Evolutionary conservation across 2,888 invertebrate genomes (phyloP), one percentile per base, ranked within the genome.

Genomic region (Phorcus lineatus): DNA sequence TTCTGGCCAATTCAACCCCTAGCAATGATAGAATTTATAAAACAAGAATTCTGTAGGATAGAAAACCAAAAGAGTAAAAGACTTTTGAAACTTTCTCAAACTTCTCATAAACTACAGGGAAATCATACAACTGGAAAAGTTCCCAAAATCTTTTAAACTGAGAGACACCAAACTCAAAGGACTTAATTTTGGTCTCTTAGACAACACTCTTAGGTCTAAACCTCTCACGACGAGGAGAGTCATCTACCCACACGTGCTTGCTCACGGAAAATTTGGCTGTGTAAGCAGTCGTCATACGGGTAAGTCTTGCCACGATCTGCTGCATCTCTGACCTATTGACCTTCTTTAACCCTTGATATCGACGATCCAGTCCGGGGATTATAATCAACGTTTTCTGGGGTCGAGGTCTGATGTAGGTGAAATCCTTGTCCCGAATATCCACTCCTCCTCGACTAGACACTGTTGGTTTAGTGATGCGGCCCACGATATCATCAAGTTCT

Each of bases 231-330:
- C 53, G 24, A 53, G 75, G 79, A 9, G 67, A 55, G 11, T 52
- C 31, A 66, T 90, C 90, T 31, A 84, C 81, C 89, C 90, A 90
- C 0, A 89, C 89, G 83, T 90, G 88, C 0, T 85, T 87, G 80
- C 86, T 88, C 0, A 83, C 77, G 6, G 88, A 85, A 81, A 87
- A 90, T 77, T 90, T 89, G 19, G 89, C 88, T 52, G 87, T 86
- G 80, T 88, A 89, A 4, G 89, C 88, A 24, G 88, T 87, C 7
- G 91, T 91, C 54, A 90, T 86, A 19, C 86, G 81, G 6, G 86
- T 88, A 16, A 91, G 86, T 16, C 91, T 82, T 0, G 82, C 80
- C 17, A 91, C 88, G 47, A 91, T 90, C 3, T 86, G 85, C 52
- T 86, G 80, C 83, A 91, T 76, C 74, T 90, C 83, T 0, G 85